Evolutionary conservation across 2,888 invertebrate species (phyloP), one percentile per base, ranked within the genome.

Genomic region (Sarcophaga subvicina): DNA sequence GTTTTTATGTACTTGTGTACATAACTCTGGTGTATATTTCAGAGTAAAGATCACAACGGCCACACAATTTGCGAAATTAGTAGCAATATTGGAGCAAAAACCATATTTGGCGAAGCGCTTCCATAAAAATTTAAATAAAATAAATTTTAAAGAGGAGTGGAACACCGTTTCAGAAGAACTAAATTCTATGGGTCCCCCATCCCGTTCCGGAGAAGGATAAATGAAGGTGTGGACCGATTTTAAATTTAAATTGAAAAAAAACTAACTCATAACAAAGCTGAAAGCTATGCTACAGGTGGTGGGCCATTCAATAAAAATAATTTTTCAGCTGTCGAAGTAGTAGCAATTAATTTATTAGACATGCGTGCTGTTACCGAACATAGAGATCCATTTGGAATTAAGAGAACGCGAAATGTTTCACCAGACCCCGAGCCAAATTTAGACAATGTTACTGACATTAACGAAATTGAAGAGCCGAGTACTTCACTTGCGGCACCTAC

Each of bases 361-460:
- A 76, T 66, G 66, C 64, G 12, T 66, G 12, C 54, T 8, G 20
- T 66, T 49, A 20, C 54, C 2, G n/a, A 64, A 27, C 76, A 76
- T 54, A 76, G 54, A 76, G 66, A 76, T 45, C 11, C 66, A 12
- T 76, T 76, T 66, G 76, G 47, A 75, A 64, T 75, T 49, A 75
- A 64, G n/a, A 64, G 63, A 64, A 14, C 25, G 5, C 17, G 4
- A 64, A 22, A 14, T 76, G 4, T 27, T 27, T 75, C 64, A 4
- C 64, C 64, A 64, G 20, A 75, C 14, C 64, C 64, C 6, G 49
- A 64, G 5, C 63, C 63, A 63, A 75, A 75, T 73, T 45, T 63
- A 73, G 62, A 27, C 27, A 4, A 5, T 27, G 27, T 27, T 27
- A 27, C 25, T 27, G 27, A 6, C 27, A 5, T 27, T 27, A 27